These are phyloP conservation scores for Drosophila parvula DNA, from an alignment of 1,140 invertebrate genomes.

Conservation along the genomic window DNA sequence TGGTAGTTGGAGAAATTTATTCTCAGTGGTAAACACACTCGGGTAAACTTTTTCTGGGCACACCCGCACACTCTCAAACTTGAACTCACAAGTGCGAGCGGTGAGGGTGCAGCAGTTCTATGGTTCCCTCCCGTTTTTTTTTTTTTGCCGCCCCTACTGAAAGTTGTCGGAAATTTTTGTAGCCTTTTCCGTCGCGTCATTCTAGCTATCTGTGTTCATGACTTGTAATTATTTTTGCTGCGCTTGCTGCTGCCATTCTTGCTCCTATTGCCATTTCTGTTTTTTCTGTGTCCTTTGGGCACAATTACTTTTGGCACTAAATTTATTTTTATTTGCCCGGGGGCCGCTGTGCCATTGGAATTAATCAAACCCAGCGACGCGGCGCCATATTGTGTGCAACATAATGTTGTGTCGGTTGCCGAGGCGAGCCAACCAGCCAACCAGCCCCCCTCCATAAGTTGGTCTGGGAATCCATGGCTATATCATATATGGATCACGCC, in stretches of 20 bases:
- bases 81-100: conserved; percentile 12
- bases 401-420: conserved; percentile 25
- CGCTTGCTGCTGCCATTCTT: conserved; percentile 38
- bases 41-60: conserved; percentile 22
- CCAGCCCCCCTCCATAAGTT: not conserved
- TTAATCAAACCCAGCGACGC: conserved; percentile 68
- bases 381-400: conserved; percentile 36
- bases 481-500: conserved; percentile 18
- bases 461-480: not conserved
- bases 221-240: conserved; percentile 71
- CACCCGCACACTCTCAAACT: not conserved
- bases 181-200: conserved; percentile 59
- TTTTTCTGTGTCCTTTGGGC: conserved; percentile 59
- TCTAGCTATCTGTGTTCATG: conserved; percentile 74
- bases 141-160: not conserved
- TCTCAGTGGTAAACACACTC: conserved; percentile 17
- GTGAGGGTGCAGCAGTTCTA: not conserved
- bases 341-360: conserved; percentile 49
- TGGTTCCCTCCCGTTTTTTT: not conserved
- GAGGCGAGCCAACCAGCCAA: not conserved
- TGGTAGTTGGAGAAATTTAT: not conserved
- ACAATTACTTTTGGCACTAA: conserved; percentile 76
- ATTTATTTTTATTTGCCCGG: conserved; percentile 60
- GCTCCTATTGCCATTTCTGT: conserved; percentile 28
- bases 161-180: conserved; percentile 53